Conservation (phyloP, 1,140 invertebrate genomes). For the Magallana angulata region DNA sequence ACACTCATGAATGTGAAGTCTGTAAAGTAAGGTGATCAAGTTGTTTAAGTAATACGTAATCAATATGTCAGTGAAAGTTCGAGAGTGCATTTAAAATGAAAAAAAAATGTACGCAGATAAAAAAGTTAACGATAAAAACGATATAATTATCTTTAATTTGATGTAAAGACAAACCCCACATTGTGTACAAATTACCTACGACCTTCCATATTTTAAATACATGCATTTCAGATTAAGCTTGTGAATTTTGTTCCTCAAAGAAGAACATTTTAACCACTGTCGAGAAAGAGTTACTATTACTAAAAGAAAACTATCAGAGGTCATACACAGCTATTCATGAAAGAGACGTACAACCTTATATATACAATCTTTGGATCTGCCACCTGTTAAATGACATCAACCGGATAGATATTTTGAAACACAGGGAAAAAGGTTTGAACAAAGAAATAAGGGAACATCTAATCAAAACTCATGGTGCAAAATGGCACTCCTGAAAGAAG, state of each 20-base stretch:
- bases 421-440: not conserved
- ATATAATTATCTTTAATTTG: too few relatives aligned
- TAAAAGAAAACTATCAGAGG: conserved; percentile 7
- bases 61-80: too few relatives aligned
- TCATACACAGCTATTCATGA: not conserved
- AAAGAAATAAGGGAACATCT: not conserved
- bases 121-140: too few relatives aligned
- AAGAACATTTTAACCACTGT: not conserved
- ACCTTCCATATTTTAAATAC: not conserved
- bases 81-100: too few relatives aligned
- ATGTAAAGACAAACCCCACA: too few relatives aligned
- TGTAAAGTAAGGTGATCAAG: too few relatives aligned
- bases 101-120: too few relatives aligned
- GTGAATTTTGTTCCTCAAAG: not conserved
- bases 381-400: not conserved
- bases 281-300: not conserved
- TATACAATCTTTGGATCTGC: conserved; percentile 10
- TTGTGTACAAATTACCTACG: not conserved
- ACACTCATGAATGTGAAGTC: too few relatives aligned
- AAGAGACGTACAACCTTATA: not conserved
- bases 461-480: not conserved
- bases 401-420: not conserved
- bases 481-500: not conserved
- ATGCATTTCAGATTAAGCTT: not conserved
- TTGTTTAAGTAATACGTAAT: too few relatives aligned